Percentiles rank a stretch among this genome's conserved stretches.
phyloP scores from a whole-genome alignment of 2,888 invertebrate species.

The Xylocampa areola region DNA sequence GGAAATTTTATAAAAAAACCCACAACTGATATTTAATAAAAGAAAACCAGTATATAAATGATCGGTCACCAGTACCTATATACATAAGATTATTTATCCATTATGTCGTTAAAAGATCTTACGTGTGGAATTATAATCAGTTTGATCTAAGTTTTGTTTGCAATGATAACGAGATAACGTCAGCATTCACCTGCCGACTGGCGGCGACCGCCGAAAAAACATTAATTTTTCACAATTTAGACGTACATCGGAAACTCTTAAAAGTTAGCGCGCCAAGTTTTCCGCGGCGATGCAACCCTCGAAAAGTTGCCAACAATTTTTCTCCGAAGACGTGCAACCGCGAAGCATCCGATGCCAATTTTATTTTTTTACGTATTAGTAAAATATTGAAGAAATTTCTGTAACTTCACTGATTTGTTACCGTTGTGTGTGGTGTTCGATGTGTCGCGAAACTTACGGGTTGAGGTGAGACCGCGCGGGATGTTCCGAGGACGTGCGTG shows the following conservation, averaged over 20 bases:
- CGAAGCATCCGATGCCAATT: conserved; percentile 56
- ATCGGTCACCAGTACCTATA: conserved; percentile 39
- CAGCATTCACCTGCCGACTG: conserved; percentile 56
- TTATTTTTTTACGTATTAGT: conserved; percentile 28
- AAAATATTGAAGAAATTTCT: conserved; percentile 44
- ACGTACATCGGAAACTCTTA: conserved; percentile 40
- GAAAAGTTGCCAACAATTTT: conserved; percentile 62
- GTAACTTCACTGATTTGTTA: conserved; percentile 59
- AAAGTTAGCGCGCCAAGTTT: conserved; percentile 48
- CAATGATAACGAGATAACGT: conserved; percentile 71
- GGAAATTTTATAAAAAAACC: no score
- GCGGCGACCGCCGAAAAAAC: conserved; percentile 56
- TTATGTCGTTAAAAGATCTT: conserved; percentile 50
- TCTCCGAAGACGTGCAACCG: conserved; percentile 54
- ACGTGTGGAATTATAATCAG: conserved; percentile 62
- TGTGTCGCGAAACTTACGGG: conserved; percentile 84
- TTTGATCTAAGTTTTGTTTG: conserved; percentile 73
- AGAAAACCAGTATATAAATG: no score
- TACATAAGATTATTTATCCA: no score
- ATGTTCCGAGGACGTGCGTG: conserved; percentile 70
- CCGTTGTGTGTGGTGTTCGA: conserved; percentile 68
- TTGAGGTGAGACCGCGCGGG: conserved; percentile 64
- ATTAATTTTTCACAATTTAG: conserved; percentile 53
- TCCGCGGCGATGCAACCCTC: conserved; percentile 50
- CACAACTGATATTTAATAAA: no score